Evolutionary conservation across 2,888 invertebrate species (phyloP).

Genomic region (Catonia carolina): DNA sequence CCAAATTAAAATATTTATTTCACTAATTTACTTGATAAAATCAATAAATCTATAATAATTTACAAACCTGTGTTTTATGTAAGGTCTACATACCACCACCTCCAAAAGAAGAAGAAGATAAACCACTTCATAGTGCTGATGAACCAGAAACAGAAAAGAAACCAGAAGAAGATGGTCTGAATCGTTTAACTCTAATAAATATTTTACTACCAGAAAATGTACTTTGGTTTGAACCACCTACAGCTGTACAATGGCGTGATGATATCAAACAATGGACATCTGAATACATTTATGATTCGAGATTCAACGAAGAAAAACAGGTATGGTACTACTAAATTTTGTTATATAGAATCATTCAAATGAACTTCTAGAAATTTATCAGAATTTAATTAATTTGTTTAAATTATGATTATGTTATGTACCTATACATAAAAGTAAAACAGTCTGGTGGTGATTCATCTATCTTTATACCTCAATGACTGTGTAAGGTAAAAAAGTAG

Average conservation of each 20-base stretch:
- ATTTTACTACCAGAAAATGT: conserved; percentile 63
- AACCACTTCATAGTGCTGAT: conserved; percentile 56
- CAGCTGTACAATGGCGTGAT: conserved; percentile 62
- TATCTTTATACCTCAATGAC: too few species aligned
- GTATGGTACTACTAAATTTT: conserved; percentile 13
- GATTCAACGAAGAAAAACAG: conserved; percentile 80
- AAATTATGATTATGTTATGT: too few species aligned
- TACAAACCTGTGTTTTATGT: too few species aligned
- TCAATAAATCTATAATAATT: too few species aligned
- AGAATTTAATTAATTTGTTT: too few species aligned
- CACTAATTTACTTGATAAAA: too few species aligned
- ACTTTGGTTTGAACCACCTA: conserved; percentile 72
- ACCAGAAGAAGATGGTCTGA: conserved; percentile 62
- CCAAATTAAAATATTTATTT: too few species aligned
- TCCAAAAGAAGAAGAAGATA: conserved; percentile 56
- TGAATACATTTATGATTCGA: conserved; percentile 66
- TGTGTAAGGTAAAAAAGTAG: too few species aligned
- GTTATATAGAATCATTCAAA: too few species aligned
- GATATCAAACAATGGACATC: conserved; percentile 56
- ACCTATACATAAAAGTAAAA: too few species aligned
- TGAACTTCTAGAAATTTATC: too few species aligned
- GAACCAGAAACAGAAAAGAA: conserved; percentile 58
- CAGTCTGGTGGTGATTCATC: too few species aligned
- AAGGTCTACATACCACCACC: conserved; percentile 61
- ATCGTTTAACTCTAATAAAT: conserved; percentile 61